Base-by-base conservation (phyloP, 2,888 invertebrate genomes). In the Ochropacha duplaris region DNA sequence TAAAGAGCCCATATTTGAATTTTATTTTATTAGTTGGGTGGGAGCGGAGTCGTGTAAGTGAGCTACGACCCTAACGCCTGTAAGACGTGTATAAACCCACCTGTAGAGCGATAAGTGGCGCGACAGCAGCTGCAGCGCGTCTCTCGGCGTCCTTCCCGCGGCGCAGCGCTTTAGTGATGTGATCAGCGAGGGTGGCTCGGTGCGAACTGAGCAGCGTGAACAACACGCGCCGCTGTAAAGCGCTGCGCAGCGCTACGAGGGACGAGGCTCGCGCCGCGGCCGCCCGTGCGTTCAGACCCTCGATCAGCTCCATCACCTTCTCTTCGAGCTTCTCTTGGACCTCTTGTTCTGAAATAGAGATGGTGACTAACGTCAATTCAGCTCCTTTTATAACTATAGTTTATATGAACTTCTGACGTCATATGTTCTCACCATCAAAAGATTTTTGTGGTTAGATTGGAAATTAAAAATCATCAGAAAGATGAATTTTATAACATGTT, bases 271-370 rank as follows among this genome's bases (percentile, higher is more conserved):
- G 94, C 11, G 96, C 96, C 68, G 97, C 97, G 11, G 96, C 96
- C 64, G 98, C 97, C 75, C 98, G 98, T 68, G 98, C 97, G n/a
- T 95, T 95, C 49, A 98, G 93, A 24, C 96, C 96, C 79, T 99
- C 99, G 55, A 99, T 95, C 1, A 96, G 95, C 79, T 98, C 98
- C 31, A 95, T 93, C 28, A 99, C 93, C 83, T 98, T 98, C 73
- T 98, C 98, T 87, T 99, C 98, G 67, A 97, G 95, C 63, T 94
- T 94, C 72, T 94, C 94, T 65, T 93, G 93, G 49, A 82, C 76
- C 54, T 94, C 93, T 57, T 87, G 85, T 54, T 96, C 96, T 84
- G 5, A 36, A 14, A 19, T 54, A 22, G 22, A 16, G 26, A 31
- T 28, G 11, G 5, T 12, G 5, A n/a, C n/a, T n/a, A n/a, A n/a